Conservation (phyloP, 2,888 invertebrate species). For the Chrysina gloriosa region DNA sequence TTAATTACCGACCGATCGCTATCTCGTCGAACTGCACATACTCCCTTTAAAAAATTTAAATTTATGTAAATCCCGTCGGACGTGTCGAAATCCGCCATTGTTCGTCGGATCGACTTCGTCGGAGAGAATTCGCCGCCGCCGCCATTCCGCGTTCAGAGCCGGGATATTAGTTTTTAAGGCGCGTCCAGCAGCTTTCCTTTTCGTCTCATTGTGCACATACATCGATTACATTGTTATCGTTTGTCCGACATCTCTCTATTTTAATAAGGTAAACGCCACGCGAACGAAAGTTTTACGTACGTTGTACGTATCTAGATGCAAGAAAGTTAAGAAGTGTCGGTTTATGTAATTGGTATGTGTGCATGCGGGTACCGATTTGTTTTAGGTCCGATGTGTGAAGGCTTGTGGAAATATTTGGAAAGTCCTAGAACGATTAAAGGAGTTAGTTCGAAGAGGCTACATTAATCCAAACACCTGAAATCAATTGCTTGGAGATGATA, state of each 20-base stretch:
- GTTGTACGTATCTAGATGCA: background rate
- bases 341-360: constrained; percentile 30
- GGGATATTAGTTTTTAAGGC: constrained; percentile 25
- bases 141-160: background rate
- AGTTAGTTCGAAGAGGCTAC: no score
- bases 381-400: no score
- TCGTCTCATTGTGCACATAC: constrained; percentile 8
- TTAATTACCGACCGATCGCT: constrained; percentile 23
- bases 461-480: no score
- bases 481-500: no score
- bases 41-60: constrained; percentile 32
- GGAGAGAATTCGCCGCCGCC: background rate
- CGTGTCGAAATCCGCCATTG: constrained; percentile 30
- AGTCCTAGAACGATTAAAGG: no score
- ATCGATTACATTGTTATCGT: constrained; percentile 21
- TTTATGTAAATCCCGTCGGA: constrained; percentile 29
- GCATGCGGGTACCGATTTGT: no score
- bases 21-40: background rate
- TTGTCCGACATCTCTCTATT: constrained; percentile 14
- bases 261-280: background rate
- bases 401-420: no score
- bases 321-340: constrained; percentile 14
- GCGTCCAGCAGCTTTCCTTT: constrained; percentile 30
- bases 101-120: background rate
- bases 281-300: background rate